A percentile compares a stretch with the other conserved stretches of the same genome.
phyloP scores from a whole-genome alignment of 1,140 invertebrate species.

The Drosophila simulans region DNA sequence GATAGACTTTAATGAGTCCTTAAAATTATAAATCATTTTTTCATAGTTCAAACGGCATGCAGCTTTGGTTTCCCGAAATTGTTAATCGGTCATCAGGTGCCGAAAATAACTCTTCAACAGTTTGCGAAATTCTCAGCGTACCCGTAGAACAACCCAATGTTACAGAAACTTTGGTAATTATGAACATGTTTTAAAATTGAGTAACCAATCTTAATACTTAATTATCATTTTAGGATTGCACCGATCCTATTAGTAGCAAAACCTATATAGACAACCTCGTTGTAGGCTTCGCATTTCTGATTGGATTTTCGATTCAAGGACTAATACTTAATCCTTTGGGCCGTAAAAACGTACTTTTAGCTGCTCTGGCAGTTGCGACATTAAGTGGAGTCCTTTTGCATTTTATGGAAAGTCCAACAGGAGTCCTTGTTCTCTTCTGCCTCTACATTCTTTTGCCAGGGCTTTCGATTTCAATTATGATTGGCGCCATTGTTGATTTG shows the following conservation, averaged over 20 bases:
- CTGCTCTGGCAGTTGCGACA: slow-evolving; percentile 50
- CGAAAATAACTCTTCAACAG: slow-evolving; percentile 51
- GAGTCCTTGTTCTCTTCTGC: slow-evolving; percentile 80
- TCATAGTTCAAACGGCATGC: slow-evolving; percentile 77
- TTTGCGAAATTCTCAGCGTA: slow-evolving; percentile 65
- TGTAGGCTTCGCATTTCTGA: slow-evolving; percentile 76
- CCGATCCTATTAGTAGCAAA: slow-evolving; percentile 72
- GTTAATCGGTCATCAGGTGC: slow-evolving; percentile 74
- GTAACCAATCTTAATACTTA: background rate
- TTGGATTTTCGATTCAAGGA: slow-evolving; percentile 77
- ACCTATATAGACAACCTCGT: slow-evolving; percentile 84
- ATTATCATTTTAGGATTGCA: slow-evolving; percentile 60
- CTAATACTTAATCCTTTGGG: slow-evolving; percentile 76
- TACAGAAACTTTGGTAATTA: slow-evolving; percentile 30
- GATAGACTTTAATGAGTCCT: background rate
- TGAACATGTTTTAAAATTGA: background rate
- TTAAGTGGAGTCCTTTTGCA: slow-evolving; percentile 70
- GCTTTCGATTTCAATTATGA: slow-evolving; percentile 84
- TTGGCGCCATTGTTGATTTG: slow-evolving; percentile 84
- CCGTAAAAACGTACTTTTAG: slow-evolving; percentile 73
- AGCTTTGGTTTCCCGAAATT: slow-evolving; percentile 85
- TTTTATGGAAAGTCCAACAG: slow-evolving; percentile 66
- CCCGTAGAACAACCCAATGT: slow-evolving; percentile 16
- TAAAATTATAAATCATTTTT: too few relatives aligned
- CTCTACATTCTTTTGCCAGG: slow-evolving; percentile 82